Base-by-base conservation (phyloP, 1,140 invertebrate genomes). In the Tyrophagus putrescentiae region DNA sequence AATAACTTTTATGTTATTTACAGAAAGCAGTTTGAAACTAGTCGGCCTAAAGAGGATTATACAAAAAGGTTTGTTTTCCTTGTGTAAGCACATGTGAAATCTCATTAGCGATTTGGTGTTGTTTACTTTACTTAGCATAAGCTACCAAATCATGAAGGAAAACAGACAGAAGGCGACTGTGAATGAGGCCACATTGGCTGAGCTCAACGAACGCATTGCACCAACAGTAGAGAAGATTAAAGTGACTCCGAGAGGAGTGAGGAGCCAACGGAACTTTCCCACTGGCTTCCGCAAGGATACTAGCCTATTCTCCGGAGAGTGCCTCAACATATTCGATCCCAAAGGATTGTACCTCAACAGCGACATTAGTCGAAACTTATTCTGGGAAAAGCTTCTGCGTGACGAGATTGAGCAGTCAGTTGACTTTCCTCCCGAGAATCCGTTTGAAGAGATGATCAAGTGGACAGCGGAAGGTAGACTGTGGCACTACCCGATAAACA, bases 401-500 rank as follows among this genome's bases (percentile, higher is more conserved):
- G 76, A 76, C 28, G 82, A 88, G 67, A 63, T 89, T 1, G 74
- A 80, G 64, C 53, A 84, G 18, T 67, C 77, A 0, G 72, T 79
- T 0, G 75, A 78, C 4, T 80, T 83, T 70, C 80, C 83, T 6
- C 90, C 92, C 0, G 70, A 74, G 5, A 97, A 97, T 76, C 82
- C 83, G 67, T 94, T 91, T 71, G 82, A 79, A 73, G 87, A 98
- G 75, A 84, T 94, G 80, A 87, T 91, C 58, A 68, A 82, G 50
- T 95, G 89, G 89, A 98, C 94, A 0, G 81, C 94, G 52, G 80
- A 92, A 71, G 89, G 88, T 44, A 95, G 92, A 75, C 66, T 97
- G 7, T 98, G 94, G 94, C 81, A 84, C 56, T 98, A 96, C 72
- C 95, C 95, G 11, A 93, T 98, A 60, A 76, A 98, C 72, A 98